Percentiles rank a stretch among this genome's conserved stretches.
Evolutionary conservation across 2,797 vertebrate genomes (phyloP).

Genomic region (Serranus cabrilla): DNA sequence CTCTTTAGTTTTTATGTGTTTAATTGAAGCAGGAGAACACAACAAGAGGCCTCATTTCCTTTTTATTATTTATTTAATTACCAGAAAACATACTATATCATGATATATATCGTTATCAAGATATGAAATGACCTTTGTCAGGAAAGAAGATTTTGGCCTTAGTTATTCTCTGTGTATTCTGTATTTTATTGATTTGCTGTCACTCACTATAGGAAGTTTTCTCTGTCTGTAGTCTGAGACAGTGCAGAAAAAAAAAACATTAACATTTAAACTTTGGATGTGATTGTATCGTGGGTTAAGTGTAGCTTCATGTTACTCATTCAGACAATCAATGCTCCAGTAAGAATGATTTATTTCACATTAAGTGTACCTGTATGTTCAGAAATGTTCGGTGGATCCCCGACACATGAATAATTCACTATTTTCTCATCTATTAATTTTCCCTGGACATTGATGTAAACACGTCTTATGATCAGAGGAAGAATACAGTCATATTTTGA

Average conservation of each 20-base stretch:
- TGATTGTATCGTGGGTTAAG: slow-evolving; percentile 8
- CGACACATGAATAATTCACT: slow-evolving; percentile 11
- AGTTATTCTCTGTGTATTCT: not conserved
- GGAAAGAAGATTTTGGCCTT: no score
- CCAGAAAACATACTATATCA: no score
- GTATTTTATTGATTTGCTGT: not conserved
- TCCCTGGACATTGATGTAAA: slow-evolving; percentile 3
- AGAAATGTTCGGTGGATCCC: not conserved
- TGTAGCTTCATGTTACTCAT: slow-evolving; percentile 16
- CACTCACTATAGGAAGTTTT: not conserved
- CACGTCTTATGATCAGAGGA: not conserved
- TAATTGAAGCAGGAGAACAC: no score
- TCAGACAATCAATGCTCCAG: slow-evolving; percentile 7
- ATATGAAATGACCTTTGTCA: no score
- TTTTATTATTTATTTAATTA: no score
- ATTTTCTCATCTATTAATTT: slow-evolving; percentile 28
- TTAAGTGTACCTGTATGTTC: slow-evolving; percentile 1
- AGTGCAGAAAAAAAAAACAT: slow-evolving; percentile 29
- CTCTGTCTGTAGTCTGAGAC: slow-evolving; percentile 14
- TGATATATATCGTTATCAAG: no score
- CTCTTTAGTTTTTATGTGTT: no score
- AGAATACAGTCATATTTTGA: not conserved
- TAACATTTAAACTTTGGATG: slow-evolving; percentile 32
- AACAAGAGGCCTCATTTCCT: no score
- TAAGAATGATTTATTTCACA: not conserved